Conservation (phyloP, 1,140 invertebrate genomes). For the Neodiprion virginianus region DNA sequence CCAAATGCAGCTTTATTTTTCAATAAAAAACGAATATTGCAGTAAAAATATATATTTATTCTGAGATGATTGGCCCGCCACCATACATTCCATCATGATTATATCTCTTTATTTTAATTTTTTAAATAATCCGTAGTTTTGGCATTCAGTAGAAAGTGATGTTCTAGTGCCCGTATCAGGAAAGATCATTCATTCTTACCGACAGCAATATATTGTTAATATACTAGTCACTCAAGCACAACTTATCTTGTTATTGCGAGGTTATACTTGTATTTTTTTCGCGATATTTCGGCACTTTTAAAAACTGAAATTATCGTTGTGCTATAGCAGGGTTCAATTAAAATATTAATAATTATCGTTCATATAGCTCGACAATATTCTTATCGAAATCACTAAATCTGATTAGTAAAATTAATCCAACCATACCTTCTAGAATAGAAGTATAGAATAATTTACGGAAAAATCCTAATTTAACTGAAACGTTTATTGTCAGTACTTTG, state of each 20-base stretch:
- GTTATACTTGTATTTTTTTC: not conserved
- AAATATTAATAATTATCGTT: too few species aligned
- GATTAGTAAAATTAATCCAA: too few species aligned
- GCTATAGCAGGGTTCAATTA: too few species aligned
- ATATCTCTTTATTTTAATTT: not conserved
- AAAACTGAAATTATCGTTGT: too few species aligned
- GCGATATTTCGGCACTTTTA: too few species aligned
- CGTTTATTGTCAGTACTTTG: not conserved
- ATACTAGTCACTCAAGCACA: not conserved
- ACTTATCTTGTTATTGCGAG: not conserved
- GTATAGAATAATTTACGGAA: not conserved
- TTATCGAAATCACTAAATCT: too few species aligned
- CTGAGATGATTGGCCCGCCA: constrained; percentile 6
- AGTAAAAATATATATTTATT: constrained; percentile 14
- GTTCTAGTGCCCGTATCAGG: too few species aligned
- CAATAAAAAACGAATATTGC: constrained; percentile 9
- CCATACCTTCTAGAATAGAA: too few species aligned
- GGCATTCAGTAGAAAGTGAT: too few species aligned
- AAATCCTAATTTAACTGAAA: not conserved
- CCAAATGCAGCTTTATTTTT: not conserved
- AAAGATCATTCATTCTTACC: not conserved
- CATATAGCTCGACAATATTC: too few species aligned
- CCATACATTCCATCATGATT: constrained; percentile 7
- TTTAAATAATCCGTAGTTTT: not conserved
- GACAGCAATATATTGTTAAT: not conserved